Base-by-base conservation (phyloP, 2,113 vertebrate genomes). In the Macheiramphus alcinus region DNA sequence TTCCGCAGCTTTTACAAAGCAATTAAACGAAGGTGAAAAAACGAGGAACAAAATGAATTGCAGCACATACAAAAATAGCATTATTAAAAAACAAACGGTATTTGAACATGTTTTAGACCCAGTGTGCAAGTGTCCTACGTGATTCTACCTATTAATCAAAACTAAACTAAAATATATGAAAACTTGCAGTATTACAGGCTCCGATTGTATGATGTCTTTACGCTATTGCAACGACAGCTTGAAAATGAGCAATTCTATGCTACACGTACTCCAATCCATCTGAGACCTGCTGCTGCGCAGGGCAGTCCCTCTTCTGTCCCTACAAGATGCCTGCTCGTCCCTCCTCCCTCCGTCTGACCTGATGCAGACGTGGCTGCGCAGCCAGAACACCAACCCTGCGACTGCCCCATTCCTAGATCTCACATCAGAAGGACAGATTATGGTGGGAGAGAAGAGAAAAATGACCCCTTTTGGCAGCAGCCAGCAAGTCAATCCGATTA, bases 361-460 rank as follows among this genome's bases (percentile, higher is more conserved):
- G 2, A 7, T 2, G 3, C 2, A 6, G 61, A 15, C 3, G 36
- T 2, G 7, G 43, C 75, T 40, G 23, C 3, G 2, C 10, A 38
- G 62, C 43, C 36, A 5, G 26, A 21, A 29, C 45, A 11, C 26
- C 56, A 13, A 3, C 17, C 10, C 74, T 4, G 4, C 3, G 1
- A 8, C 55, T 7, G 20, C 11, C 45, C 2, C 4, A 7, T 9
- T 32, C 92, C 40, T 4, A 5, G 5, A 11, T 3, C 72, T 45
- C n/a, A 2, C 3, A 1, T 13, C 14, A 20, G 34, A 26, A 23
- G 14, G 29, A 56, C 11, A 23, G 59, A 40, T 10, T 13, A 43
- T 0, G 29, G 10, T 1, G 26, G 59, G 36, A 59, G 45, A 36
- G 43, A 20, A 43, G n/a, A 36, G 31, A 31, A n/a, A 20, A 66